Evolutionary conservation across 2,797 vertebrate genomes (phyloP), one percentile per base, ranked within the genome.

Genomic region (Varecia variegata): DNA sequence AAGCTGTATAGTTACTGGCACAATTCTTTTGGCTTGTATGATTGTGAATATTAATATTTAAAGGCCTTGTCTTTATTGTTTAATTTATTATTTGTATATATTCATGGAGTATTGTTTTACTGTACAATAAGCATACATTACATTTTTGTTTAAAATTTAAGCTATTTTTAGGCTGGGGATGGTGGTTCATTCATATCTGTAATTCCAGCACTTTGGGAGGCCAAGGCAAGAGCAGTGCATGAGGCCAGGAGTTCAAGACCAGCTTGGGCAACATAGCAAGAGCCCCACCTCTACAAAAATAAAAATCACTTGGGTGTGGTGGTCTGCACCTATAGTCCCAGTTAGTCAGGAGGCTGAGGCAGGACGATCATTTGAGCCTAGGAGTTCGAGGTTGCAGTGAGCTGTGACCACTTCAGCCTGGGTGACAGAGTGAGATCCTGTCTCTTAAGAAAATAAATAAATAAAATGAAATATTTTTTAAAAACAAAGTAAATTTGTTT

Each of bases 21-120:
- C n/a, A 79, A 94, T 94, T 93, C n/a, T 88, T 96, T 88, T 77
- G 35, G 9, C 52, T 96, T 93, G 47, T 93, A 56, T 71, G 35
- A 10, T 84, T 92, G 38, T 71, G 10, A 35, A 65, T 95, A 95
- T 88, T 94, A 90, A 85, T 87, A 88, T 80, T 96, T 92, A 50
- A 94, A 92, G 32, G 62, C 32, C 62, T n/a, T n/a, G 7, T 65
- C 62, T 65, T 65, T 65, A 65, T 65, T 65, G 15, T 62, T 65
- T n/a, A 65, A 65, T 65, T 32, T 30, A 30, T 60, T 32, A 32
- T 32, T 62, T 62, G 14, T 32, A 62, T 62, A 62, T 62, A 60
- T 60, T 62, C 14, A 32, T 62, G 60, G 60, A 32, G 32, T 62
- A 15, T 62, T 43, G 25, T 73, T 73, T 45, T 45, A 45, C 11